A percentile compares a stretch with the other conserved stretches of the same genome.
Conservation (phyloP, 2,888 invertebrate species). For the Oegoconia quadripuncta region DNA sequence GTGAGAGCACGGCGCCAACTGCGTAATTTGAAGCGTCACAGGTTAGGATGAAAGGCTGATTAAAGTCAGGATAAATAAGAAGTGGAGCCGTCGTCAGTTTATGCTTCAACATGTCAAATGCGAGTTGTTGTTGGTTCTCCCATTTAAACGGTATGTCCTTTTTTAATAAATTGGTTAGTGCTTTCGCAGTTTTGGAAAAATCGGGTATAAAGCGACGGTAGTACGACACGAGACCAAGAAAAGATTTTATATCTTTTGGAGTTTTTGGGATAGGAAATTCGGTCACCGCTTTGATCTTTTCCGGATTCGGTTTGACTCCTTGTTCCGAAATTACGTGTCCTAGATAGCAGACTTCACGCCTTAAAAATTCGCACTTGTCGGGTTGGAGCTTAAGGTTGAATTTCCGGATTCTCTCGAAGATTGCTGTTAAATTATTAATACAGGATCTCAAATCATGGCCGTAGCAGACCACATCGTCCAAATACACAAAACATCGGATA, state of each 20-base stretch:
- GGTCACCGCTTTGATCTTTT: constrained; percentile 16
- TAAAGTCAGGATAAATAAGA: constrained; percentile 11
- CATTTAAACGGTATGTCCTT: constrained; percentile 9
- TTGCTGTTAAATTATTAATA: constrained; percentile 10
- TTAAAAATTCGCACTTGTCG: constrained; percentile 17
- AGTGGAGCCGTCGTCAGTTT: constrained; percentile 7
- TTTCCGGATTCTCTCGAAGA: constrained; percentile 11
- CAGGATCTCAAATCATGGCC: constrained; percentile 10
- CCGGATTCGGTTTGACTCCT: constrained; percentile 28
- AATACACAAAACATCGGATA: constrained; percentile 14
- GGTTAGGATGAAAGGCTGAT: background rate
- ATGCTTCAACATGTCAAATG: constrained; percentile 10
- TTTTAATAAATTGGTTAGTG: constrained; percentile 9
- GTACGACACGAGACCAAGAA: constrained; percentile 6
- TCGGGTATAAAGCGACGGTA: constrained; percentile 1
- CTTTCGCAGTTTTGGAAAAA: constrained; percentile 10
- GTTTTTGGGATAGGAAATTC: constrained; percentile 1
- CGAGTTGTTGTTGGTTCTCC: constrained; percentile 8
- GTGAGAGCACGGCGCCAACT: constrained; percentile 5
- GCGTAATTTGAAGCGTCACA: constrained; percentile 4
- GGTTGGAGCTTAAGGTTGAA: constrained; percentile 16
- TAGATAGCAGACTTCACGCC: constrained; percentile 14
- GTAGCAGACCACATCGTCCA: constrained; percentile 15
- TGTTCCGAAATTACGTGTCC: constrained; percentile 28
- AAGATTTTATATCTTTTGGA: constrained; percentile 5